Percentiles rank a stretch among this genome's conserved stretches.
These are phyloP conservation scores for Fulica atra DNA, from an alignment of 2,113 vertebrate genomes.

Conservation along the genomic window DNA sequence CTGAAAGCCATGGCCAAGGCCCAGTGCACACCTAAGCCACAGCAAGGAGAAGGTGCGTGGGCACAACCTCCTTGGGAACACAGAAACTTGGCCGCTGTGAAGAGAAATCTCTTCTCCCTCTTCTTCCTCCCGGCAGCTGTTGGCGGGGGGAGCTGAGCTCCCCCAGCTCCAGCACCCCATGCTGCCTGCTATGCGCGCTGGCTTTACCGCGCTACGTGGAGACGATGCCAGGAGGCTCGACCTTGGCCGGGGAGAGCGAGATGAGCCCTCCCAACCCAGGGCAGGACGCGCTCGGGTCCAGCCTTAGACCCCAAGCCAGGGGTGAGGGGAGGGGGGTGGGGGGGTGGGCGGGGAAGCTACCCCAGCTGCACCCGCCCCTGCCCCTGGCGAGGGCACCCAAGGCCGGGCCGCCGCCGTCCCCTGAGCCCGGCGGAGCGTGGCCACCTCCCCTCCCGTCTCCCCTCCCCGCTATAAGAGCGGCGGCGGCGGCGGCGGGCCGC, in stretches of 20 bases:
- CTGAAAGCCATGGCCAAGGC: background rate
- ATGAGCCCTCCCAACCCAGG: background rate
- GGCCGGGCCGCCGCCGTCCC: background rate
- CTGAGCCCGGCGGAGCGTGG: background rate
- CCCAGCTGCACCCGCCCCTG: background rate
- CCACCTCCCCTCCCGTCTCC: background rate
- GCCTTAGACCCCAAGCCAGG: background rate
- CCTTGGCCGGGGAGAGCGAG: background rate
- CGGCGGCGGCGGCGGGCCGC: background rate
- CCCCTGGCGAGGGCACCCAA: background rate
- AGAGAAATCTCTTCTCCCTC: background rate
- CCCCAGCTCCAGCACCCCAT: background rate
- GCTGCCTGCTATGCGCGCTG: rapidly evolving
- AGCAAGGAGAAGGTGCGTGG: background rate
- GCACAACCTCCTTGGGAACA: rapidly evolving
- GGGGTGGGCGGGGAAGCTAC: background rate
- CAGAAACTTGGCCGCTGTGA: rapidly evolving
- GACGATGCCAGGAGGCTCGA: background rate
- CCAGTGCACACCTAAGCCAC: rapidly evolving
- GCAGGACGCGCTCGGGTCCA: background rate
- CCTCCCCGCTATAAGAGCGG: background rate
- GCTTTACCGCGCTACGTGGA: rapidly evolving
- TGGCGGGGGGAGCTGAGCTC: background rate
- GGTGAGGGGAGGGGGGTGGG: no score
- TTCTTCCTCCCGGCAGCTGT: background rate